Conservation (phyloP, 2,888 invertebrate species). For the Drosophila eohydei region DNA sequence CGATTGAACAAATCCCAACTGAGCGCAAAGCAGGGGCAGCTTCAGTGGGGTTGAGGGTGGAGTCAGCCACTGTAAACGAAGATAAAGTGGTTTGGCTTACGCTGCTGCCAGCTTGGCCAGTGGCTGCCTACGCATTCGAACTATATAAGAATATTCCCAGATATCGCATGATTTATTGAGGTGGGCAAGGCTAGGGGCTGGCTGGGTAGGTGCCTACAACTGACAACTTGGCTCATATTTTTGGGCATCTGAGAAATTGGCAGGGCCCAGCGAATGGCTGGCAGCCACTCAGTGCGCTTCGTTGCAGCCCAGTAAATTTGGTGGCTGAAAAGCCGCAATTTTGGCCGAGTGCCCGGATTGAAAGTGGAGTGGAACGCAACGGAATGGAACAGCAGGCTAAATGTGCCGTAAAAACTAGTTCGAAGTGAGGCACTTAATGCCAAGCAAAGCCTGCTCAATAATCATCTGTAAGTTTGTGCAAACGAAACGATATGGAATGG, state of each 20-base stretch:
- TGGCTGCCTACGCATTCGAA: slow-evolving; percentile 37
- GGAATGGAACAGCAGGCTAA: background rate
- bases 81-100: slow-evolving; percentile 64
- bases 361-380: background rate
- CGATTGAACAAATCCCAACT: slow-evolving; percentile 62
- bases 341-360: slow-evolving; percentile 41
- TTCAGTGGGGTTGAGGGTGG: background rate
- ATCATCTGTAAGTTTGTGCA: background rate
- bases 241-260: slow-evolving; percentile 65
- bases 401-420: background rate
- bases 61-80: slow-evolving; percentile 42
- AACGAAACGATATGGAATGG: background rate
- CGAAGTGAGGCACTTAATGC: too few species aligned
- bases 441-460: background rate
- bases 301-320: slow-evolving; percentile 62
- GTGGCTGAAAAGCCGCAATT: slow-evolving; percentile 24
- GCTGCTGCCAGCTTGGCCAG: slow-evolving; percentile 46
- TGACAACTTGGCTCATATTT: slow-evolving; percentile 67
- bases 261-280: slow-evolving; percentile 49
- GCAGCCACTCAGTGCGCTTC: slow-evolving; percentile 54
- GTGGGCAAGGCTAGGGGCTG: background rate
- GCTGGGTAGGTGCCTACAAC: slow-evolving; percentile 13
- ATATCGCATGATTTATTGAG: slow-evolving; percentile 7
- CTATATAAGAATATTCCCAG: slow-evolving; percentile 5
- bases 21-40: slow-evolving; percentile 12